Evolutionary conservation across 2,797 vertebrate genomes (phyloP), one percentile per base, ranked within the genome.

Genomic region (Sebastes minor): DNA sequence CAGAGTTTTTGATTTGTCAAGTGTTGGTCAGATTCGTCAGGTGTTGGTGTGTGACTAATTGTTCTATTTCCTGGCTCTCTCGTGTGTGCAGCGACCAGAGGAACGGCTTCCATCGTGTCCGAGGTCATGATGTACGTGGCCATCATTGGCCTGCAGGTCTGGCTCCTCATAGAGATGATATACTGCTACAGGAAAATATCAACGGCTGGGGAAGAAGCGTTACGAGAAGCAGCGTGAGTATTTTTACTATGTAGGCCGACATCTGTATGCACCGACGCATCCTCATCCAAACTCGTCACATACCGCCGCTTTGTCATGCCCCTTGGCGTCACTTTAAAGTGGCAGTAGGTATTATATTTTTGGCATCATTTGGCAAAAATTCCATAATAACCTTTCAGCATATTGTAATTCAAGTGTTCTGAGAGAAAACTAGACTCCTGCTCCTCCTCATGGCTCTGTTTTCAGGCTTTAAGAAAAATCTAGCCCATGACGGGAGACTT

Each of bases 91-190:
- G 96, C 96, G 67, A 97, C 95, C 86, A 95, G 97, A 78, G 96
- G 97, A 65, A 94, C 95, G 0, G 97, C 98, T 0, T 98, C 97
- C 92, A 98, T 98, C 28, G 96, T 98, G 86, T 98, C 97, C 0
- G 97, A 99, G 91, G 95, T 99, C 83, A 98, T 99, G 96, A 99
- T 99, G 98, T 99, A 99, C 20, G 97, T 98, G 66, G 95, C 98
- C 74, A 97, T 98, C 73, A 97, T 98, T 16, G 97, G 98, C 57
- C 95, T 99, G 65, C 98, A 98, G 81, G 91, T 98, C 59, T 99
- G 98, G 98, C 96, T 99, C 18, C 95, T 97, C 89, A 97, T 97
- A 0, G 98, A 99, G 95, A 99, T 99, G 98, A 94, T 99, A 0
- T 99, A 99, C 87, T 99, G 98, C 88, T 99, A 98, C 91, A 95